phyloP scores from a whole-genome alignment of 64 coral and sea anemone species.

The Stichodactyla helianthus region DNA sequence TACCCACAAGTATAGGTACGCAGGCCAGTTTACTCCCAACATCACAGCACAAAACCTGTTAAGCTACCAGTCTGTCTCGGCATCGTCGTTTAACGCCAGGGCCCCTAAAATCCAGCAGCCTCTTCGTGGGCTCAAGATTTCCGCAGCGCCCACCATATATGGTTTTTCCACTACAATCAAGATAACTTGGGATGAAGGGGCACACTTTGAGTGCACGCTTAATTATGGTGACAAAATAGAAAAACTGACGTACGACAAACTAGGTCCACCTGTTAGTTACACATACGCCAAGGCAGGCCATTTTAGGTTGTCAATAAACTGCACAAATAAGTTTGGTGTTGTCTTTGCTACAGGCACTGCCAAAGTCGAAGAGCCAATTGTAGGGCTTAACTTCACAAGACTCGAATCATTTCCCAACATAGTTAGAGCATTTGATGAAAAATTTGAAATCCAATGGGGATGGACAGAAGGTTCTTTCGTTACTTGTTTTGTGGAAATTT shows the following conservation, averaged over 20 bases:
- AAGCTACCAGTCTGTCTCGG: background rate
- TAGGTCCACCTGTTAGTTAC: slow-evolving; percentile 34
- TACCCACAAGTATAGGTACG: slow-evolving; percentile 31
- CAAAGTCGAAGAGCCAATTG: slow-evolving; percentile 53
- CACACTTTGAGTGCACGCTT: slow-evolving; percentile 38
- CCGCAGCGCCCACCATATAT: slow-evolving; percentile 38
- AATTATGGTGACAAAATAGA: slow-evolving; percentile 40
- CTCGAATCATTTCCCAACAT: background rate
- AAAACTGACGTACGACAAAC: background rate
- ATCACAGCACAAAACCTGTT: slow-evolving; percentile 43
- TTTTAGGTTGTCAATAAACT: slow-evolving; percentile 30
- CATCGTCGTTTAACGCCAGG: slow-evolving; percentile 4
- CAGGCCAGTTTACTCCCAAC: slow-evolving; percentile 23
- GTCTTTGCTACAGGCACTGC: background rate
- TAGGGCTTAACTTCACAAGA: slow-evolving; percentile 48
- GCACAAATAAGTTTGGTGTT: slow-evolving; percentile 34
- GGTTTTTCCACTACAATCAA: slow-evolving; percentile 37
- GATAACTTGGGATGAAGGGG: slow-evolving; percentile 52
- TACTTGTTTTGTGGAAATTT: background rate
- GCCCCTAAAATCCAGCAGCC: slow-evolving; percentile 9
- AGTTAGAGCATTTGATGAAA: slow-evolving; percentile 34
- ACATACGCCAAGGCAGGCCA: slow-evolving; percentile 23
- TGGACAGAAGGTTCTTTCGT: slow-evolving; percentile 33
- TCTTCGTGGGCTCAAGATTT: slow-evolving; percentile 42
- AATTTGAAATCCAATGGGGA: slow-evolving; percentile 35